Evolutionary conservation across 2,797 vertebrate species (phyloP).

Genomic region (Chaunax sp.): DNA sequence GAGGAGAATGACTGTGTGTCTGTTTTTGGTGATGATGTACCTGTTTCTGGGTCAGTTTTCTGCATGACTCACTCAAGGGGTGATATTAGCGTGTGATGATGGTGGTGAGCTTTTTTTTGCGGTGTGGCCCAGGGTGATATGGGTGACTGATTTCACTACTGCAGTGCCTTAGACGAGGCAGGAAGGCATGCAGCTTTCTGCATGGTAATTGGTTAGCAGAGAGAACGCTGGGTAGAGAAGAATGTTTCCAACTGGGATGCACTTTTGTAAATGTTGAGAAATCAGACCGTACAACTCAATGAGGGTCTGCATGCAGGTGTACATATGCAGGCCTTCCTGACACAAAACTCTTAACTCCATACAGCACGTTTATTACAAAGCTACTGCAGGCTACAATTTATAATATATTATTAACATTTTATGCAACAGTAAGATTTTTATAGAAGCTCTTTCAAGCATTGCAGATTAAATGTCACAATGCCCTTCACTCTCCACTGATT

Average conservation of each 20-base stretch:
- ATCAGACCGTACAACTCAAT: too few relatives aligned
- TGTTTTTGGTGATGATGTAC: constrained; percentile 28
- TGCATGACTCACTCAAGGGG: constrained; percentile 48
- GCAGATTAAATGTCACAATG: constrained; percentile 10
- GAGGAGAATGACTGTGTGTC: not conserved
- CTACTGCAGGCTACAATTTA: not conserved
- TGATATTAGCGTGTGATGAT: constrained; percentile 50
- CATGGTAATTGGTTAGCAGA: constrained; percentile 65
- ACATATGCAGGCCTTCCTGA: constrained; percentile 11
- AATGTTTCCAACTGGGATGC: constrained; percentile 19
- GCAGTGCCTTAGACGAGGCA: constrained; percentile 42
- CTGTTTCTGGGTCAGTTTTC: constrained; percentile 63
- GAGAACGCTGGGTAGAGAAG: constrained; percentile 40
- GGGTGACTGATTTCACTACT: constrained; percentile 67
- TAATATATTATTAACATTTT: not conserved
- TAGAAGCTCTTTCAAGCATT: not conserved
- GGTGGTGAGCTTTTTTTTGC: constrained; percentile 29
- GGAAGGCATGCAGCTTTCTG: constrained; percentile 34
- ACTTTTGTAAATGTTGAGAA: too few relatives aligned
- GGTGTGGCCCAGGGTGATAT: constrained; percentile 41
- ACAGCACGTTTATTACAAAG: too few relatives aligned
- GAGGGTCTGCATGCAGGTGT: not conserved
- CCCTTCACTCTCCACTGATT: not conserved
- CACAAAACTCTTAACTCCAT: not conserved
- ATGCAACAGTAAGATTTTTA: not conserved